Evolutionary conservation across 2,797 vertebrate species (phyloP).

Genomic region (Etheostoma nigrum): DNA sequence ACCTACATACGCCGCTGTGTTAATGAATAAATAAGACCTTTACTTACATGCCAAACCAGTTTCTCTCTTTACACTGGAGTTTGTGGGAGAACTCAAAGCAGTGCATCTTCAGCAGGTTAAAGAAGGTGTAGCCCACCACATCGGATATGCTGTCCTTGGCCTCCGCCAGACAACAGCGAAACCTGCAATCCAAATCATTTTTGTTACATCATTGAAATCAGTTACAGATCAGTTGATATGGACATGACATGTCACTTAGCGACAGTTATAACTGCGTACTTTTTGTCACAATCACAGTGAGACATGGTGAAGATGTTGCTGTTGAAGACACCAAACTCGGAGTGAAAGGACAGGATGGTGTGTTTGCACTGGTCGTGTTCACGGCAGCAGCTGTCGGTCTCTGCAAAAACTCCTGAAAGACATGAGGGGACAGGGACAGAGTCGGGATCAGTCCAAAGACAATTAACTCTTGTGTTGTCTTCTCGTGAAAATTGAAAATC

Average conservation of each 20-base stretch:
- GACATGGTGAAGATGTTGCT: constrained; percentile 91
- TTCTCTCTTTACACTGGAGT: constrained; percentile 85
- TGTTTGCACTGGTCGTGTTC: constrained; percentile 90
- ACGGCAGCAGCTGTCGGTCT: constrained; percentile 90
- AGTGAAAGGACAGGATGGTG: constrained; percentile 87
- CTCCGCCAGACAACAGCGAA: constrained; percentile 84
- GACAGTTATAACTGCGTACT: constrained; percentile 37
- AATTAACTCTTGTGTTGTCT: too few species aligned
- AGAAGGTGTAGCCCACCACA: constrained; percentile 90
- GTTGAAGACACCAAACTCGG: constrained; percentile 89
- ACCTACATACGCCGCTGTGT: too few species aligned
- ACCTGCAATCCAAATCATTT: constrained; percentile 73
- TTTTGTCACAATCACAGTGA: constrained; percentile 91
- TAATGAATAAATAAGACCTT: background rate
- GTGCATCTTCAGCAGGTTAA: constrained; percentile 89
- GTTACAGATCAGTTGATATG: accelerated
- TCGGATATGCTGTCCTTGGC: constrained; percentile 85
- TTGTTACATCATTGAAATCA: too few species aligned
- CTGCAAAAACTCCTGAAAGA: constrained; percentile 79
- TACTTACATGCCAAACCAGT: constrained; percentile 91
- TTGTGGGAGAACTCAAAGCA: constrained; percentile 89
- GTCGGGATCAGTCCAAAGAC: too few species aligned
- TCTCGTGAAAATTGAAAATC: too few species aligned
- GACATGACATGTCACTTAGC: background rate
- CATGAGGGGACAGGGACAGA: background rate